phyloP scores from a whole-genome alignment of 2,888 invertebrate genomes.

The Malthinus flaveolus region DNA sequence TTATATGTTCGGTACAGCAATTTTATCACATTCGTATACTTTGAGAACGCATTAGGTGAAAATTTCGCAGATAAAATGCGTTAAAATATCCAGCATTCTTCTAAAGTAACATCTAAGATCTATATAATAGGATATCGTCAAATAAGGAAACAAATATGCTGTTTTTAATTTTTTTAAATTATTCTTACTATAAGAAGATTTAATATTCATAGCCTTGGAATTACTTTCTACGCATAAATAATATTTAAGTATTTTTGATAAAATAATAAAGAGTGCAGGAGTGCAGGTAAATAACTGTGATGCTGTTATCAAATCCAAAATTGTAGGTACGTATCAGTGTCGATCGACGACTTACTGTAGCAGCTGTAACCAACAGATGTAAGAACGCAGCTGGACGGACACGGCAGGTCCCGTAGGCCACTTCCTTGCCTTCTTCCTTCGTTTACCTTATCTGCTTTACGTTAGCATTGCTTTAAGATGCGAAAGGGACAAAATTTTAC shows the following conservation, averaged over 20 bases:
- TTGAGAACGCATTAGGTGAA: no score
- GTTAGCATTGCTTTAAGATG: constrained; percentile 31
- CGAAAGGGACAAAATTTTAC: constrained; percentile 18
- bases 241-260: constrained; percentile 7
- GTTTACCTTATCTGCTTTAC: constrained; percentile 37
- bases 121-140: no score
- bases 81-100: no score
- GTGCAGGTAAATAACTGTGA: constrained; percentile 29
- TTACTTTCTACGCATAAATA: not conserved
- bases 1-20: no score
- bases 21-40: no score
- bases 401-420: constrained; percentile 37
- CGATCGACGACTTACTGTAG: constrained; percentile 43
- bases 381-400: constrained; percentile 44
- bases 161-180: no score
- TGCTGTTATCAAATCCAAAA: constrained; percentile 45
- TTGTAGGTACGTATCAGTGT: constrained; percentile 43
- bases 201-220: no score
- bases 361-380: constrained; percentile 50
- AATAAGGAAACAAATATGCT: no score
- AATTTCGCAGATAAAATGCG: no score
- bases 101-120: no score
- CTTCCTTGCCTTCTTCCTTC: constrained; percentile 40
- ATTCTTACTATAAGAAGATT: no score
- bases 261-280: constrained; percentile 12